Conservation (phyloP, 2,113 vertebrate species). For the Pituophis catenifer region DNA sequence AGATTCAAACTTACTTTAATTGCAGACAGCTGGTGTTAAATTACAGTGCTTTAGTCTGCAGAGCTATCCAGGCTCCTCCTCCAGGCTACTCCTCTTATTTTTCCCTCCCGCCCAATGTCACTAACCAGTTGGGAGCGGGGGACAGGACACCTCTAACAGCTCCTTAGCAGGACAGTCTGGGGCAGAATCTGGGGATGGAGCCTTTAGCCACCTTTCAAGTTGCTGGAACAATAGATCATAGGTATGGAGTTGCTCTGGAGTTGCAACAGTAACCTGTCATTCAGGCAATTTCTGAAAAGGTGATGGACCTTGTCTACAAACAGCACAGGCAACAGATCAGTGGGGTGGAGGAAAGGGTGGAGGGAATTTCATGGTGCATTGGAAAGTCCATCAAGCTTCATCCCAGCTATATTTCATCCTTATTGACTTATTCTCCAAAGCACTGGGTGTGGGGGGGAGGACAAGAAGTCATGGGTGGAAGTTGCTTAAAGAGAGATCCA, state of each 20-base stretch:
- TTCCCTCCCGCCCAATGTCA: not conserved
- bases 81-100: not conserved
- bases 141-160: not conserved
- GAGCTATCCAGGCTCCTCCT: too few species aligned
- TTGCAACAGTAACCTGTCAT: not conserved
- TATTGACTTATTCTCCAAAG: not conserved
- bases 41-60: too few species aligned
- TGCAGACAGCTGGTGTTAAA: too few species aligned
- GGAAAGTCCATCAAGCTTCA: not conserved
- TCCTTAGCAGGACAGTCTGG: not conserved
- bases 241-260: not conserved
- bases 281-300: not conserved
- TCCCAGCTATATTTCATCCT: not conserved
- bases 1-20: too few species aligned
- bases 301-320: not conserved
- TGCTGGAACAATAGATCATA: not conserved
- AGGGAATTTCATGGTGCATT: not conserved
- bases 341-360: not conserved
- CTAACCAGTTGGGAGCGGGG: not conserved
- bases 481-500: not conserved
- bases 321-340: not conserved
- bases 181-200: not conserved
- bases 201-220: not conserved
- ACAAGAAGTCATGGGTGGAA: not conserved
- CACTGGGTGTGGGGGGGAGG: not conserved